phyloP scores from a whole-genome alignment of 2,888 invertebrate genomes.

The Liposcelis brunnea region DNA sequence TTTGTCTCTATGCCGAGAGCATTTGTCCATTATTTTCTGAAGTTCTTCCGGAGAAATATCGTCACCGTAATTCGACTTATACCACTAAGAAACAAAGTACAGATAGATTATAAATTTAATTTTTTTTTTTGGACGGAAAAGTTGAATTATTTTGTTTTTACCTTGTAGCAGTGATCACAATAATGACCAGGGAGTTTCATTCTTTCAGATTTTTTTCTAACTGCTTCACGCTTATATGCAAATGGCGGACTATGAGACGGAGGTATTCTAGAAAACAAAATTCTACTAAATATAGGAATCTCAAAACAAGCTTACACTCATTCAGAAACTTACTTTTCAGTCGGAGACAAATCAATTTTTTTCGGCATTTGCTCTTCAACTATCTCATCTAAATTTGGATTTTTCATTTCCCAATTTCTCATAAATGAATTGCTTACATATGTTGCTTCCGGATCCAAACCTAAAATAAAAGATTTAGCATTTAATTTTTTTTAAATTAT shows the following conservation, averaged over 20 bases:
- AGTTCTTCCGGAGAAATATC: not conserved
- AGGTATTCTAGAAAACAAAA: no score
- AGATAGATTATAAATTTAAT: no score
- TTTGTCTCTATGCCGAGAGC: conserved; percentile 13
- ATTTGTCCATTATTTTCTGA: conserved; percentile 10
- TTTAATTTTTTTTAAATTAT: no score
- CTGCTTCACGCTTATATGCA: conserved; percentile 10
- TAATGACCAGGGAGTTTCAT: conserved; percentile 13
- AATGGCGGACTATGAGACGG: conserved; percentile 12
- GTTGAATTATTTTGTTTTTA: not conserved
- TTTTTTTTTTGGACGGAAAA: not conserved
- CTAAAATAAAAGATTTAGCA: no score
- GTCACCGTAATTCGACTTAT: conserved; percentile 11
- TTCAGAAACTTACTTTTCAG: no score
- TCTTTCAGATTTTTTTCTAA: conserved; percentile 12
- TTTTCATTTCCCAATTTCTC: no score
- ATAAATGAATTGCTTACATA: no score
- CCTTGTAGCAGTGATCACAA: conserved; percentile 13
- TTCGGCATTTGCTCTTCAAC: no score
- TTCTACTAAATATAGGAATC: no score
- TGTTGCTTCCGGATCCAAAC: no score
- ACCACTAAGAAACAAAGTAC: not conserved
- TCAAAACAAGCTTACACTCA: no score
- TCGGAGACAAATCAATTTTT: conserved; percentile 10
- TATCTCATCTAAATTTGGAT: no score